phyloP scores from a whole-genome alignment of 2,888 invertebrate species.

The Thera obeliscata region DNA sequence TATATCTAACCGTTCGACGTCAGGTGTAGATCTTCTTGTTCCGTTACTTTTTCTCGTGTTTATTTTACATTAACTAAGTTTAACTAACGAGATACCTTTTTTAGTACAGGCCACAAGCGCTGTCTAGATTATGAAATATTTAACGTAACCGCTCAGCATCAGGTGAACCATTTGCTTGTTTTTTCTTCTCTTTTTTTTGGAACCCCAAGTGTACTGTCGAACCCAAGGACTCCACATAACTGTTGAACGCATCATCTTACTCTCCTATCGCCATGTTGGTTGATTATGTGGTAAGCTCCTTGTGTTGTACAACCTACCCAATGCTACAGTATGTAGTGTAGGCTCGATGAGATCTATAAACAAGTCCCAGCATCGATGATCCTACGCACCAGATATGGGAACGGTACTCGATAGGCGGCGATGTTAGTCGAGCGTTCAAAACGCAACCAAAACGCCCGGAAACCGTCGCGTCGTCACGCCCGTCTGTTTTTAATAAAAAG shows the following conservation, averaged over 20 bases:
- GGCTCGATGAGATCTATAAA: constrained; percentile 56
- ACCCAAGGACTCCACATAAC: background rate
- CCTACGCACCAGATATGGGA: constrained; percentile 70
- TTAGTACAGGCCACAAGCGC: too few species aligned
- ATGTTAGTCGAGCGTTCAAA: constrained; percentile 1
- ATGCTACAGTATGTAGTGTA: background rate
- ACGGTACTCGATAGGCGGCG: constrained; percentile 50
- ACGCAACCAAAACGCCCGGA: constrained; percentile 1
- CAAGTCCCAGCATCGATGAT: constrained; percentile 63
- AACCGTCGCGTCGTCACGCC: background rate
- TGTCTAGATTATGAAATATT: too few species aligned
- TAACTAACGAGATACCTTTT: too few species aligned
- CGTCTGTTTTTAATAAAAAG: background rate
- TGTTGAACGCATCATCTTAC: background rate
- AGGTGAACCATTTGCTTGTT: background rate
- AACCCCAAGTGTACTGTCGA: too few species aligned
- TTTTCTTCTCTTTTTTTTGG: too few species aligned
- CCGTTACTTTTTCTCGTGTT: too few species aligned
- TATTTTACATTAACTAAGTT: too few species aligned
- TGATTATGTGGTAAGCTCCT: background rate
- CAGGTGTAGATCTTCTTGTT: background rate
- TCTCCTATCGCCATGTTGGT: background rate
- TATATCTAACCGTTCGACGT: background rate
- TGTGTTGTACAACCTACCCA: background rate
- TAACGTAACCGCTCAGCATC: background rate